These are phyloP conservation scores for Choreutis nemorana DNA, from an alignment of 2,888 invertebrate species.

Conservation along the genomic window DNA sequence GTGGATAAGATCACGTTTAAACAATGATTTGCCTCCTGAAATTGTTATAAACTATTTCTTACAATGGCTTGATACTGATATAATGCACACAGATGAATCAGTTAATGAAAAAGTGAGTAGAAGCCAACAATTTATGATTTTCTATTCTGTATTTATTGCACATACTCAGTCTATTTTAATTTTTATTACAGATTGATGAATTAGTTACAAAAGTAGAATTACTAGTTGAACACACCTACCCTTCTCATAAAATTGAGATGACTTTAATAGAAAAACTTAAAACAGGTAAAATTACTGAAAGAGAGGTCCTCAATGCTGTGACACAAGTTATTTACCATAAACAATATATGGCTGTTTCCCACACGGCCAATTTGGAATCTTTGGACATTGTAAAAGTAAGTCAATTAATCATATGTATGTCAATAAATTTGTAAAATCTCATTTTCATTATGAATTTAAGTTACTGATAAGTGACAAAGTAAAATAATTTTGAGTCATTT, in stretches of 20 bases:
- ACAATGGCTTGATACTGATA: slow-evolving; percentile 36
- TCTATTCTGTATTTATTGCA: neutral
- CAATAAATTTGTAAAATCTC: too few relatives aligned
- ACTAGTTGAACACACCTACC: slow-evolving; percentile 10
- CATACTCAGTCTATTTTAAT: slow-evolving; percentile 5
- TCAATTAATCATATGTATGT: too few relatives aligned
- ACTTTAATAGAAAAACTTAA: slow-evolving; percentile 2
- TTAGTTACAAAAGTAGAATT: slow-evolving; percentile 17
- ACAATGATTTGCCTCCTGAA: slow-evolving; percentile 23
- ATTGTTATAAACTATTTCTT: slow-evolving; percentile 33
- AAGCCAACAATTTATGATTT: slow-evolving; percentile 1
- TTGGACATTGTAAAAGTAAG: slow-evolving; percentile 30
- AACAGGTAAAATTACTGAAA: slow-evolving; percentile 14
- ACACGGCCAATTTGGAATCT: slow-evolving; percentile 22
- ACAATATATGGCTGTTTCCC: slow-evolving; percentile 18
- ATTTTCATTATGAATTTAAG: neutral
- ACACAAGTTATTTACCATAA: slow-evolving; percentile 27
- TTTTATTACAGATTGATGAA: slow-evolving; percentile 17
- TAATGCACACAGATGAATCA: slow-evolving; percentile 24
- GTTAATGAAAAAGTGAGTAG: slow-evolving; percentile 23
- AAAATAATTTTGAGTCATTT: neutral
- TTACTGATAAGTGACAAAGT: neutral
- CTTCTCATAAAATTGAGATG: slow-evolving; percentile 5
- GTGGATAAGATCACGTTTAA: slow-evolving; percentile 24
- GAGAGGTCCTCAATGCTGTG: slow-evolving; percentile 23